Percentiles rank a stretch among this genome's conserved stretches.
These are phyloP conservation scores for Phaenicophaeus curvirostris DNA, from an alignment of 2,797 vertebrate genomes.

Conservation along the genomic window DNA sequence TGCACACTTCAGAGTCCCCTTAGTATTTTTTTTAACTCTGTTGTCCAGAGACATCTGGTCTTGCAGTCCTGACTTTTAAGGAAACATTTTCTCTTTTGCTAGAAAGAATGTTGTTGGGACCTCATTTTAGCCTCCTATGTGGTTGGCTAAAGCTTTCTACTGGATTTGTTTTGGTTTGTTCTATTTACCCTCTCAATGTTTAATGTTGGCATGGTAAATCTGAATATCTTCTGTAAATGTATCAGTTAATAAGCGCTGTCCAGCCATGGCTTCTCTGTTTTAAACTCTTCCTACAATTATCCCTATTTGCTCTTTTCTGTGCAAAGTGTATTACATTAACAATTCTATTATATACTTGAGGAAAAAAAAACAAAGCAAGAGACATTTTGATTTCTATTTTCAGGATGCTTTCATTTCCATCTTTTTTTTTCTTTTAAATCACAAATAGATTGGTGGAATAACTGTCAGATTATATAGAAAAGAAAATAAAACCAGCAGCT, in stretches of 20 bases:
- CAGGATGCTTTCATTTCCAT: background rate
- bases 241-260: background rate
- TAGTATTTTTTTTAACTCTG: background rate
- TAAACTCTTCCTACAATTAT: background rate
- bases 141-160: conserved; percentile 20
- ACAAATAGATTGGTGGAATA: background rate
- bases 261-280: background rate
- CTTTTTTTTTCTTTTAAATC: background rate
- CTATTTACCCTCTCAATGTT: background rate
- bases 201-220: background rate
- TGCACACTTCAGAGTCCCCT: background rate
- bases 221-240: background rate
- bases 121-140: conserved; percentile 27
- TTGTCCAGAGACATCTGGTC: background rate
- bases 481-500: background rate
- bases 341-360: background rate
- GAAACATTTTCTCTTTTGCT: conserved; percentile 38
- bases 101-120: background rate
- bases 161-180: conserved; percentile 40
- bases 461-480: background rate
- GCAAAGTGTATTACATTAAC: background rate
- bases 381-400: background rate
- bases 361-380: background rate
- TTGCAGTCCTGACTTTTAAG: conserved; percentile 54
- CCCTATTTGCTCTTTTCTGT: background rate